phyloP scores from a whole-genome alignment of 2,113 vertebrate species.

The Mugil cephalus region DNA sequence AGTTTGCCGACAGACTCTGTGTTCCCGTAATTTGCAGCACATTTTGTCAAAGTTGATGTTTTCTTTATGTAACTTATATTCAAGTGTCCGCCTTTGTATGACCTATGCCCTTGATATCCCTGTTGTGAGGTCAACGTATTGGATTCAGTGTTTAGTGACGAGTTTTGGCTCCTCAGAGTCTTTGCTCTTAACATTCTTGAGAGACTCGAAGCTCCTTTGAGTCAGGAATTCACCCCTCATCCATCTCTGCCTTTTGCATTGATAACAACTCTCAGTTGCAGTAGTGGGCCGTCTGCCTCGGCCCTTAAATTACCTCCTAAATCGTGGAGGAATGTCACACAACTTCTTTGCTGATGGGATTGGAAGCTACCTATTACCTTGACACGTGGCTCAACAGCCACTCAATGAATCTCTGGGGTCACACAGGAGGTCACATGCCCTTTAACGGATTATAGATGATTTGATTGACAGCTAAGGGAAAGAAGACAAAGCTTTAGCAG shows the following conservation, averaged over 20 bases:
- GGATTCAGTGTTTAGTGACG: conserved; percentile 16
- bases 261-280: conserved; percentile 56
- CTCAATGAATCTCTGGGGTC: conserved; percentile 41
- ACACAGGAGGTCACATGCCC: conserved; percentile 26
- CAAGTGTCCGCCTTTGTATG: not conserved
- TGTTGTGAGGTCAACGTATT: not conserved
- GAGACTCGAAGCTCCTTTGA: conserved; percentile 32
- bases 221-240: conserved; percentile 54
- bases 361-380: conserved; percentile 53
- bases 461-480: conserved; percentile 31
- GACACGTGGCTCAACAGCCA: conserved; percentile 27
- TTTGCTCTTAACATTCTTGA: conserved; percentile 57
- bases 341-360: conserved; percentile 38
- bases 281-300: conserved; percentile 24
- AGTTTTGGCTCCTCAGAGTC: conserved; percentile 38
- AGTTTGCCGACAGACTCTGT: too few species aligned
- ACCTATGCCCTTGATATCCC: not conserved
- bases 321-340: conserved; percentile 52
- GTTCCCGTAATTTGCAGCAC: too few species aligned
- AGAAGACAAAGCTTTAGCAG: conserved; percentile 4
- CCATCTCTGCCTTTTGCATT: conserved; percentile 50
- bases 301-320: conserved; percentile 70
- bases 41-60: too few species aligned
- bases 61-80: too few species aligned
- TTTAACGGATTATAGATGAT: conserved; percentile 33